These are phyloP conservation scores for Oasisia sp. DNA, from an alignment of 2,888 invertebrate genomes.

Conservation along the genomic window DNA sequence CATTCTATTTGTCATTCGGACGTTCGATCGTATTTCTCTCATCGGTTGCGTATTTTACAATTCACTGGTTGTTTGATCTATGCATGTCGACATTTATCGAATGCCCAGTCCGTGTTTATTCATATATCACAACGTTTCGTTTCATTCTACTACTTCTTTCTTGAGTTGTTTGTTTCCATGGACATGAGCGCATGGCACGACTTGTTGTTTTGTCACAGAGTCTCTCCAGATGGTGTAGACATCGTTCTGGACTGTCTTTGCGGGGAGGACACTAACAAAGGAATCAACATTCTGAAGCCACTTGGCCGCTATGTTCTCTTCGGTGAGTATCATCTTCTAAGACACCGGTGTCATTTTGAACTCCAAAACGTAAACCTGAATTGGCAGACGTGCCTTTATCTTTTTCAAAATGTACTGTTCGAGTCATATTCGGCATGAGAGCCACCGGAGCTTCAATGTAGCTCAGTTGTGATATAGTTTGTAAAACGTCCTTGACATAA, in stretches of 20 bases:
- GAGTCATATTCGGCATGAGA: no score
- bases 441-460: no score
- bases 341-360: no score
- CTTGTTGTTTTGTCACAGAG: slow-evolving; percentile 43
- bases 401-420: no score
- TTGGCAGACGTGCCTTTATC: no score
- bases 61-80: neutral
- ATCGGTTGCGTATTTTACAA: neutral
- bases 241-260: slow-evolving; percentile 88
- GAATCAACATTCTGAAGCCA: slow-evolving; percentile 83
- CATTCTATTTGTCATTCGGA: neutral
- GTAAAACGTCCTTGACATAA: no score
- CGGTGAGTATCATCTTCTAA: slow-evolving; percentile 68
- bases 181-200: neutral
- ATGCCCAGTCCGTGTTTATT: neutral
- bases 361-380: no score
- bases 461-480: no score
- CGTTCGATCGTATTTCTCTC: neutral
- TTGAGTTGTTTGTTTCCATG: neutral
- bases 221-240: slow-evolving; percentile 76
- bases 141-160: neutral
- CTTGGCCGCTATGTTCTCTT: slow-evolving; percentile 90
- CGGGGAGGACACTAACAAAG: slow-evolving; percentile 88
- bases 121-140: neutral
- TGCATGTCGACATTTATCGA: neutral